A percentile compares a stretch with the other conserved stretches of the same genome.
phyloP scores from a whole-genome alignment of 2,888 invertebrate species.

The Xanthorhoe designata region DNA sequence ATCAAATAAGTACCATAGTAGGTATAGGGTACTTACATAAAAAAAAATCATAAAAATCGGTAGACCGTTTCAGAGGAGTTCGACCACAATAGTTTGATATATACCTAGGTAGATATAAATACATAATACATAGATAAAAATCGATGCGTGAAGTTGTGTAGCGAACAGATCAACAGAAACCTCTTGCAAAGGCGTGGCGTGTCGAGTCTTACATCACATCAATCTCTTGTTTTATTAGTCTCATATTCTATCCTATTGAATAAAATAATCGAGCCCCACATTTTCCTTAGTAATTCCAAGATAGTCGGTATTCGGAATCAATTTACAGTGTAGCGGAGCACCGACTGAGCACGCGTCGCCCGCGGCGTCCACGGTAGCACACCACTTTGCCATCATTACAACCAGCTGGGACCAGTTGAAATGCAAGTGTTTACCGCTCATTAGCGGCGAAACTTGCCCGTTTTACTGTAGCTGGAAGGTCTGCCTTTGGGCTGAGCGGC shows the following conservation, averaged over 20 bases:
- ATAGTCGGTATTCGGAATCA: conserved; percentile 35
- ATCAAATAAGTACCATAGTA: too few species aligned
- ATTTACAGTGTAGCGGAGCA: conserved; percentile 30
- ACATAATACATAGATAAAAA: too few species aligned
- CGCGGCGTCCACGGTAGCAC: conserved; percentile 35
- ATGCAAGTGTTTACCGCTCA: conserved; percentile 60
- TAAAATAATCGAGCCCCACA: not conserved
- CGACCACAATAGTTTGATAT: too few species aligned
- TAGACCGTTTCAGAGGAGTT: too few species aligned
- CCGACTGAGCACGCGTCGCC: conserved; percentile 32
- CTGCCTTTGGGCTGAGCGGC: conserved; percentile 2
- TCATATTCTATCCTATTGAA: not conserved
- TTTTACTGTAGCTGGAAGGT: conserved; percentile 48
- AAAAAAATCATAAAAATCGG: too few species aligned
- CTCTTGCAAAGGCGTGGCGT: too few species aligned
- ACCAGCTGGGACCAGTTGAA: conserved; percentile 21
- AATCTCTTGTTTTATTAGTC: not conserved
- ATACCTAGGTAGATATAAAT: too few species aligned
- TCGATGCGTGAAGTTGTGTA: not conserved
- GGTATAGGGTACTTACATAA: too few species aligned
- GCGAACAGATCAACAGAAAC: too few species aligned
- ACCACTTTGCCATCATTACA: conserved; percentile 33
- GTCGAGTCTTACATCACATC: too few species aligned
- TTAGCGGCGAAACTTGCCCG: conserved; percentile 68
- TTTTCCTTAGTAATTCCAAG: conserved; percentile 2